Base-by-base conservation (phyloP, 2,888 invertebrate genomes). In the Gandaritis pyraliata region DNA sequence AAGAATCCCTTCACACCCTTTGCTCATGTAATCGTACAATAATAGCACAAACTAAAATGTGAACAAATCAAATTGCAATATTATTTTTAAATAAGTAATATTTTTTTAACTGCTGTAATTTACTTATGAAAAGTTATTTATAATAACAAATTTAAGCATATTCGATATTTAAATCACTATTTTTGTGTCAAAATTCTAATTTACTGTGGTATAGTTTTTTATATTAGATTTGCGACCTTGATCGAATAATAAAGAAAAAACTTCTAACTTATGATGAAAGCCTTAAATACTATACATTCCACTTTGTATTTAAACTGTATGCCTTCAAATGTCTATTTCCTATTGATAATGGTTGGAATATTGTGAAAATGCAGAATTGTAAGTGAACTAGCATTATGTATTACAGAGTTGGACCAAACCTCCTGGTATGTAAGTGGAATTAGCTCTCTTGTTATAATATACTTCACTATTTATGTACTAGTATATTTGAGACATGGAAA, bases 221-320 rank as follows among this genome's bases (percentile, higher is more conserved):
- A 46, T 4, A 53, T 1, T 18, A 43, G 54, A 23, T 38, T 38
- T 38, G 49, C 43, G 29, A 49, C 18, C 49, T 49, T 46, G 30
- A 60, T 50, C 48, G 23, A 56, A 43, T 48, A 47, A 12, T 47
- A 79, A n/a, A n/a, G n/a, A n/a, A n/a, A n/a, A n/a, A n/a, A 81
- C 79, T 80, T 85, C 77, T 80, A 80, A 85, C 90, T 91, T 91
- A 91, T 90, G 89, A 91, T 74, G 74, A 82, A 83, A 83, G 89
- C 90, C 89, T 90, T 90, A 81, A 73, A 71, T 76, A 83, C 82
- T 88, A 82, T 87, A 91, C 91, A 91, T 91, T 91, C 91, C 91
- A 91, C 78, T 85, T 52, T 86, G 86, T 90, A 88, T 89, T 90
- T 88, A 85, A 78, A 77, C 73, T 79, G 77, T 80, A 75, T 84